Base-by-base conservation (phyloP, 2,888 invertebrate species). In the Ophioninae sp. region DNA sequence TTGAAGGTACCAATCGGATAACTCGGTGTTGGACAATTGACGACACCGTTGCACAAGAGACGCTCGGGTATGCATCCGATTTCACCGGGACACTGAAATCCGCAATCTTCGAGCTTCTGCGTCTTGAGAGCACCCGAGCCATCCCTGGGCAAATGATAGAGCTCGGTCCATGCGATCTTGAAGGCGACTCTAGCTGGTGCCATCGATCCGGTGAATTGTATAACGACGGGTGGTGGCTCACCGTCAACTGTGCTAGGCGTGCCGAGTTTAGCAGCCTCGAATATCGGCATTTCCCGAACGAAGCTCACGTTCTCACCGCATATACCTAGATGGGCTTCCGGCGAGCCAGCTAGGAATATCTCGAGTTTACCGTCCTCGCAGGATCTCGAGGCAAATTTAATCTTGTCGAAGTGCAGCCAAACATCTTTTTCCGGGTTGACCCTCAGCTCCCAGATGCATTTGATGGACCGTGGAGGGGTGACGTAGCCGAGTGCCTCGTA, bases 121-220 rank as follows among this genome's bases (percentile, higher is more conserved):
- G 96, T 96, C 94, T 96, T 96, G 57, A 96, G 92, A 37, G 96
- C 95, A 0, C 97, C 97, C 87, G 97, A 97, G 23, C 96, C 95
- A 92, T 97, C 97, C 87, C 97, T 95, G 0, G 97, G 97, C 87
- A 98, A 93, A 92, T 97, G 97, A 90, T 96, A 97, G 61, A 98
- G 94, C 88, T 98, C 98, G 2, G 97, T 98, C 98, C 98, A 98
- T 17, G 96, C 97, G 56, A 98, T 96, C 91, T 97, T 97, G 90
- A 98, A 98, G 13, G 97, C 96, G 10, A 97, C 97, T 82, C 96
- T 94, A 0, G 97, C 97, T 0, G 97, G 97, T 0, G 95, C 94
- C 85, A 96, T 96, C 0, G 96, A 95, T 61, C 96, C 96, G 0
- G 95, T 96, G 84, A 96, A 96, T 74, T 96, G 96, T 81, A 96